These are phyloP conservation scores for Campoplex capitator DNA, from an alignment of 2,888 invertebrate genomes.

Conservation along the genomic window DNA sequence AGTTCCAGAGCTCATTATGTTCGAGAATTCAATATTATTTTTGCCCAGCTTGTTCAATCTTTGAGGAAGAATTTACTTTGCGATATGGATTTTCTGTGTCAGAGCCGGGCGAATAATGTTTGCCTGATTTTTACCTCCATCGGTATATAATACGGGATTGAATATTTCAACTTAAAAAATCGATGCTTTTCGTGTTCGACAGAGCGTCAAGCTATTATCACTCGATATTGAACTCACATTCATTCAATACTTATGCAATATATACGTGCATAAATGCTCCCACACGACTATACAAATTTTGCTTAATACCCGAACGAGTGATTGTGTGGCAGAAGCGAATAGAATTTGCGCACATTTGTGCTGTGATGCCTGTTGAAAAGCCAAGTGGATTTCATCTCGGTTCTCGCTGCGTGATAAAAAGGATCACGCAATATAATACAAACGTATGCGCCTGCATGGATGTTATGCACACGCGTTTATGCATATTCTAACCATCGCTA, in stretches of 20 bases:
- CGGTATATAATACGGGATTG: background rate
- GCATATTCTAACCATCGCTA: background rate
- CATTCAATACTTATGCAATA: background rate
- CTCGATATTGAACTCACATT: background rate
- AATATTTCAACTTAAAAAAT: background rate
- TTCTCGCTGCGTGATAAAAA: slow-evolving; percentile 43
- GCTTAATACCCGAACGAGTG: slow-evolving; percentile 9
- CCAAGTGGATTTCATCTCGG: slow-evolving; percentile 54
- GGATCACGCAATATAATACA: slow-evolving; percentile 16
- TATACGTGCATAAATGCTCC: background rate
- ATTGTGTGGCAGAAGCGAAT: slow-evolving; percentile 7
- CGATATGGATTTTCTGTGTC: slow-evolving; percentile 42
- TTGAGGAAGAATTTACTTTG: slow-evolving; percentile 5
- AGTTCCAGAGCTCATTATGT: slow-evolving; percentile 38
- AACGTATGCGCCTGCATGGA: background rate
- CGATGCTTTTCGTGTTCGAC: slow-evolving; percentile 15
- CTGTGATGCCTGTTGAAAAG: slow-evolving; percentile 58
- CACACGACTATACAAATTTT: background rate
- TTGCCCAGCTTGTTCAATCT: background rate
- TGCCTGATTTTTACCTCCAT: background rate
- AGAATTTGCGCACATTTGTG: slow-evolving; percentile 16
- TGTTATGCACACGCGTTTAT: background rate
- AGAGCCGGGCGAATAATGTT: slow-evolving; percentile 12
- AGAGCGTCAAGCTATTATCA: slow-evolving; percentile 28
- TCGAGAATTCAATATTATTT: slow-evolving; percentile 32